Conservation (phyloP, 2,113 vertebrate genomes). For the Corvus hawaiiensis region DNA sequence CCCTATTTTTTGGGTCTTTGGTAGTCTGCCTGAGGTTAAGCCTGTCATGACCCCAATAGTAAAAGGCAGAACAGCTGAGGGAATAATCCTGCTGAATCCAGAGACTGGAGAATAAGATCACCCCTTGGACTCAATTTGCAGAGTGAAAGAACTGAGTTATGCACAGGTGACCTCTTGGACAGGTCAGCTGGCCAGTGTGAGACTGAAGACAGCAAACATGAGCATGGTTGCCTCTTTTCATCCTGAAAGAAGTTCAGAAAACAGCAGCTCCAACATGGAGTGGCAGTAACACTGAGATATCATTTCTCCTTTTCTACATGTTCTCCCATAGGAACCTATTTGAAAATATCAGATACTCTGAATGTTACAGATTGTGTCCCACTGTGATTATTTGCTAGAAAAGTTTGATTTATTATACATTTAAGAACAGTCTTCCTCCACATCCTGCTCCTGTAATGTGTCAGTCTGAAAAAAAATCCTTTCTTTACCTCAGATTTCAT, state of each 20-base stretch:
- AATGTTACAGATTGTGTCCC: neutral
- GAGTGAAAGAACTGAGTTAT: neutral
- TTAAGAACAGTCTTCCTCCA: neutral
- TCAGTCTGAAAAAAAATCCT: neutral
- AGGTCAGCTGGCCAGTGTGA: neutral
- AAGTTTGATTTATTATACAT: neutral
- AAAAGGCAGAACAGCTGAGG: neutral
- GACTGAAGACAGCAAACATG: neutral
- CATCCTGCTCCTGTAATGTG: neutral
- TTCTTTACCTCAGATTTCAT: neutral
- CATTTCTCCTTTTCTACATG: neutral
- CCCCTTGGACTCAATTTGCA: neutral
- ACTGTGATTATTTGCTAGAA: neutral
- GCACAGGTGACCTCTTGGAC: neutral
- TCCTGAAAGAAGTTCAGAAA: neutral
- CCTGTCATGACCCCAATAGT: neutral
- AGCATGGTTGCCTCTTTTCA: neutral
- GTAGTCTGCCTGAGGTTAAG: neutral
- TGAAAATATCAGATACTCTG: neutral
- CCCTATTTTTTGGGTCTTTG: neutral
- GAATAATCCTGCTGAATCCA: neutral
- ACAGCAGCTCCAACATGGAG: neutral
- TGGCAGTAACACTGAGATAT: neutral
- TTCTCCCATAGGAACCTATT: neutral
- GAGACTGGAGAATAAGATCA: neutral